Conservation (phyloP, 2,797 vertebrate species). For the Adelosebastes latens region DNA sequence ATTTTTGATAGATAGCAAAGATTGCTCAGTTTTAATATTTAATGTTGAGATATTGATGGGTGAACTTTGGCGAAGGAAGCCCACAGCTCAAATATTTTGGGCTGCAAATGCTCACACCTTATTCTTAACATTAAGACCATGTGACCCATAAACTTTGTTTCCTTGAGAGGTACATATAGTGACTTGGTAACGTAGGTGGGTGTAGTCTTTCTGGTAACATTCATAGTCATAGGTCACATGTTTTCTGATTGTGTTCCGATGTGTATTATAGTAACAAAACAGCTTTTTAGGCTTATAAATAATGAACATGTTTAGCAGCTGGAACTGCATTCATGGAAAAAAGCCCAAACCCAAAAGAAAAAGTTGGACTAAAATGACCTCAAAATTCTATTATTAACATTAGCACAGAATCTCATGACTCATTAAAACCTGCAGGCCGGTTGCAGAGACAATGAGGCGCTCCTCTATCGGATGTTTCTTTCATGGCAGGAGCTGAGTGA, state of each 20-base stretch:
- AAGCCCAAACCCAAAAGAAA: not conserved
- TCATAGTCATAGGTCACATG: not conserved
- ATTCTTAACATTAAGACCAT: not conserved
- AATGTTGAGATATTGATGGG: not conserved
- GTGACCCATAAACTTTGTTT: not conserved
- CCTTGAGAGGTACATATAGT: not conserved
- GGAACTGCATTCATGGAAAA: not conserved
- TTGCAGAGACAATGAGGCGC: conserved; percentile 4
- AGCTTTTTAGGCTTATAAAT: not conserved
- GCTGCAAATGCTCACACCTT: not conserved
- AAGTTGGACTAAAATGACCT: not conserved
- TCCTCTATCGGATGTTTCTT: conserved; percentile 29
- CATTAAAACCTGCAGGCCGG: conserved; percentile 16
- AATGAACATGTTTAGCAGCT: not conserved
- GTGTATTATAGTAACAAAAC: not conserved
- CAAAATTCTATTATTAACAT: not conserved
- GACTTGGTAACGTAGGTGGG: not conserved
- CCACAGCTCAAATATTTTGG: not conserved
- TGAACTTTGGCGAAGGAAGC: not conserved
- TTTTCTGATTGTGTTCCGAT: not conserved
- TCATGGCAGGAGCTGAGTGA: conserved; percentile 25
- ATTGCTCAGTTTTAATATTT: not conserved
- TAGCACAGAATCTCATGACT: conserved; percentile 9
- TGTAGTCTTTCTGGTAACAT: not conserved
- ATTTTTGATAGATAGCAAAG: not conserved